Base-by-base conservation (phyloP, 2,888 invertebrate species). In the Cataglyphis cursor region DNA sequence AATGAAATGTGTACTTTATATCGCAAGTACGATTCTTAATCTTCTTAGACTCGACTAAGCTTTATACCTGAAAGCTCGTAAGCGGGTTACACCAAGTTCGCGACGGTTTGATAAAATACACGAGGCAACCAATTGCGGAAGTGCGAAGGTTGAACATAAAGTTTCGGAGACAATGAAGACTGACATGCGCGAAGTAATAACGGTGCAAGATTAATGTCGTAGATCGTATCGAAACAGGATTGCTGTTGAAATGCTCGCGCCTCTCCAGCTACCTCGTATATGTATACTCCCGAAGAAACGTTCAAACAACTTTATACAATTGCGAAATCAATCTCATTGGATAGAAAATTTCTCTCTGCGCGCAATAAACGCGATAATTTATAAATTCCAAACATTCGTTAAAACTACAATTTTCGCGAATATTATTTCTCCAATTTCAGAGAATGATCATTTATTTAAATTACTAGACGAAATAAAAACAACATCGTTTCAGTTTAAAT, bases 151-250 rank as follows among this genome's bases (percentile, higher is more conserved):
- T 31, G 41, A 57, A 35, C 44, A 24, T 65, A 76, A 48, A 76
- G 44, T 65, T 66, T 65, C 44, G 57, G 15, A 31, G 76, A 64
- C 31, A 51, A 74, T 44, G 8, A 41, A 66, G 24, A 15, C 57
- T 61, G 61, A 62, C 74, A 6, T 28, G 38, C 35, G 64, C 38
- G 12, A 81, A 78, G 66, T 81, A 83, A 81, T 62, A 66, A 82
- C 65, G 61, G 78, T 57, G 70, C n/a, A 59, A 54, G 75, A 87
- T 83, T 74, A 82, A 85, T 75, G 66, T 59, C 51, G n/a, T 72
- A 68, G 61, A 85, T 87, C 70, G n/a, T 65, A 57, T 62, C 61
- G 66, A 74, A 82, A 68, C 59, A 62, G 59, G 44, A 82, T 72
- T 61, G 54, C n/a, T 51, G 35, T 78, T 75, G 41, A 51, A 61